Evolutionary conservation across 2,113 vertebrate genomes (phyloP).

Genomic region (Hydrolagus affinis): DNA sequence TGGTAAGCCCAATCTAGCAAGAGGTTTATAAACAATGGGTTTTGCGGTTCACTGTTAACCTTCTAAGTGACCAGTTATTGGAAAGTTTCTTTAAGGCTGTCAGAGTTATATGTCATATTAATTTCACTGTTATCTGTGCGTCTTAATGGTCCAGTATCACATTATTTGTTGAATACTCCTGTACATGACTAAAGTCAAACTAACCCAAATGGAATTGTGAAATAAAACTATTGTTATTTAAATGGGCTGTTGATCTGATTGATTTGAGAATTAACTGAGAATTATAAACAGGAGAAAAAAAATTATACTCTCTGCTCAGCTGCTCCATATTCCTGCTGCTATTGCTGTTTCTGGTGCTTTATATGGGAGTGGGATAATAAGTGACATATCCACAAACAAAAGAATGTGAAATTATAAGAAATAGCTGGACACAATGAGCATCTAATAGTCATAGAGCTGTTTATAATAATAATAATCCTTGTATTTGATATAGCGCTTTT

Average conservation of each 20-base stretch:
- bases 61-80: not conserved
- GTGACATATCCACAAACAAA: too few species aligned
- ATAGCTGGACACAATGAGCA: too few species aligned
- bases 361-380: too few species aligned
- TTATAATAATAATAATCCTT: too few species aligned
- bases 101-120: not conserved
- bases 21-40: not conserved
- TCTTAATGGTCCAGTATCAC: not conserved
- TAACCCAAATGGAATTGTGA: not conserved
- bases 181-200: slow-evolving; percentile 21
- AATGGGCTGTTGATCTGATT: not conserved
- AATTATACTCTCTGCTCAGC: too few species aligned
- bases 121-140: not conserved
- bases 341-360: too few species aligned
- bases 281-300: not conserved
- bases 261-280: not conserved
- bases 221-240: slow-evolving; percentile 20
- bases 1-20: not conserved
- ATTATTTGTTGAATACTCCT: not conserved
- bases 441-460: too few species aligned
- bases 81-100: not conserved
- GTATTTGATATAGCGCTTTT: too few species aligned
- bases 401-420: too few species aligned
- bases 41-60: not conserved
- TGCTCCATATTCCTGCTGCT: too few species aligned